These are phyloP conservation scores for Siderastrea siderea DNA, from an alignment of 92 coral and sea anemone genomes.

Conservation along the genomic window DNA sequence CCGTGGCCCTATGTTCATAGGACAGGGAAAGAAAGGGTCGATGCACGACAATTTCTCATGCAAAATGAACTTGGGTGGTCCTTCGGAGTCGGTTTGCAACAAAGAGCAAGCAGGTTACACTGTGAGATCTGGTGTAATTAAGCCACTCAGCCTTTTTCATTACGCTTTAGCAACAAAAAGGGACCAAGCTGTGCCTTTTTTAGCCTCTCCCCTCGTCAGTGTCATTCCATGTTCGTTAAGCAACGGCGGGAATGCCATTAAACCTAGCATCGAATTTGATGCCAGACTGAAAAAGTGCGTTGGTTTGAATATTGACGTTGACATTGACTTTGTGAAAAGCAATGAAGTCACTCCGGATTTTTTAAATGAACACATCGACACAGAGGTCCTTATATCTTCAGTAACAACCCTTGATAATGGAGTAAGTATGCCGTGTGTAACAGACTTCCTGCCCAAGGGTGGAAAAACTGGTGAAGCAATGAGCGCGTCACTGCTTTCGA, in stretches of 20 bases:
- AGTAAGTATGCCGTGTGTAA: too few relatives aligned
- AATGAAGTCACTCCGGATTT: neutral
- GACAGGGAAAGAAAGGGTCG: slow-evolving; percentile 9
- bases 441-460: too few relatives aligned
- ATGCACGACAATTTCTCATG: too few relatives aligned
- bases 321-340: neutral
- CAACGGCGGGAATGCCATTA: slow-evolving; percentile 44
- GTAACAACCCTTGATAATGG: too few relatives aligned
- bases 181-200: slow-evolving; percentile 10
- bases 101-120: slow-evolving; percentile 55
- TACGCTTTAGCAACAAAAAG: slow-evolving; percentile 33
- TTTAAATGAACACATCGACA: neutral
- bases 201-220: slow-evolving; percentile 22
- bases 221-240: slow-evolving; percentile 35
- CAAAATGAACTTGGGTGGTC: neutral
- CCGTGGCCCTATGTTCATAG: neutral
- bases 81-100: slow-evolving; percentile 46
- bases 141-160: slow-evolving; percentile 17
- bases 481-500: too few relatives aligned
- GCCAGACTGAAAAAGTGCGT: slow-evolving; percentile 24
- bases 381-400: neutral
- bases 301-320: too few relatives aligned
- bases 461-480: too few relatives aligned
- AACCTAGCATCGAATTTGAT: slow-evolving; percentile 42
- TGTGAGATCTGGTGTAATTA: slow-evolving; percentile 45